A percentile compares a stretch with the other conserved stretches of the same genome.
Evolutionary conservation across 1,140 invertebrate genomes (phyloP).

Genomic region (Delia radicum): DNA sequence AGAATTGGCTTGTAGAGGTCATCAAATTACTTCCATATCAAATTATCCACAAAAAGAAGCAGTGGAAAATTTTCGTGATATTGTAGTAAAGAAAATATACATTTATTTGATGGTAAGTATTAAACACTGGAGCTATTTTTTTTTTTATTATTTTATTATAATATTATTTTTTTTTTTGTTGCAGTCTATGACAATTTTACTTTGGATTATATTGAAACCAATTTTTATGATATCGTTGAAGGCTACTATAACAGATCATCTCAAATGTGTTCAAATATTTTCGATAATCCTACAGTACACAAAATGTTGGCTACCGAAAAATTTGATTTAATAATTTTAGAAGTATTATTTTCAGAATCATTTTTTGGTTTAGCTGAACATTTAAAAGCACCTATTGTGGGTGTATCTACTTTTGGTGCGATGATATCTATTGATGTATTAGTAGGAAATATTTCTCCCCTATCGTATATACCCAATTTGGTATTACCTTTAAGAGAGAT

Average conservation of each 20-base stretch:
- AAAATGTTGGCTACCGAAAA: slow-evolving; percentile 29
- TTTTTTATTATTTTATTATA: background rate
- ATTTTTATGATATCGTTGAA: slow-evolving; percentile 20
- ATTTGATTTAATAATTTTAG: slow-evolving; percentile 49
- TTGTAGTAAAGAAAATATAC: slow-evolving; percentile 31
- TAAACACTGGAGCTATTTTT: background rate
- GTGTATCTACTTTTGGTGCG: slow-evolving; percentile 44
- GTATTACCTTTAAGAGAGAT: slow-evolving; percentile 34
- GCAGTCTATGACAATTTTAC: background rate
- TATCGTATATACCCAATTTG: slow-evolving; percentile 51
- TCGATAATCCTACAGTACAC: slow-evolving; percentile 15
- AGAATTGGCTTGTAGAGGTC: slow-evolving; percentile 64
- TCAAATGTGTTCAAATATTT: slow-evolving; percentile 29
- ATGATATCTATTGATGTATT: slow-evolving; percentile 45
- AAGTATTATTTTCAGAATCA: slow-evolving; percentile 45
- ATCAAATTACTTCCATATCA: slow-evolving; percentile 69
- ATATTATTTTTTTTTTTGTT: background rate
- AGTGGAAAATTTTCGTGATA: slow-evolving; percentile 43
- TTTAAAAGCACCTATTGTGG: slow-evolving; percentile 47
- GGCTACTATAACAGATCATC: background rate
- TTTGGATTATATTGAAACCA: background rate
- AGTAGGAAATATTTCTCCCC: slow-evolving; percentile 44
- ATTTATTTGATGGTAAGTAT: slow-evolving; percentile 36
- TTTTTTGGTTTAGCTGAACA: slow-evolving; percentile 45
- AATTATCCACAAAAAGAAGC: slow-evolving; percentile 61